Percentiles rank a stretch among this genome's conserved stretches.
phyloP scores from a whole-genome alignment of 2,797 vertebrate genomes.

The Bovichtus variegatus region DNA sequence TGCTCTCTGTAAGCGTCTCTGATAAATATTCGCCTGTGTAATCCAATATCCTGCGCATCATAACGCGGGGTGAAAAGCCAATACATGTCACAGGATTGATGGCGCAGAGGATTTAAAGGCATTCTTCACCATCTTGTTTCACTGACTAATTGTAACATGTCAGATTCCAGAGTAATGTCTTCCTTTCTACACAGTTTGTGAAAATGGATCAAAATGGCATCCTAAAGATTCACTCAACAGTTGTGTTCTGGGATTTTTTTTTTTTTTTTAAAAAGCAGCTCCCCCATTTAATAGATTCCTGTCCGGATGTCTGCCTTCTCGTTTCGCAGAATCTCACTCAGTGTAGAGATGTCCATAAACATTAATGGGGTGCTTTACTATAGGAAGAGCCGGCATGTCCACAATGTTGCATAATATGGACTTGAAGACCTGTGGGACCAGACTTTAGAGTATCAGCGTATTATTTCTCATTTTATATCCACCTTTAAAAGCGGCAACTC shows the following conservation, averaged over 20 bases:
- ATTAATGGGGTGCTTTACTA: constrained; percentile 54
- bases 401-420: constrained; percentile 70
- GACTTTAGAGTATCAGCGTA: constrained; percentile 59
- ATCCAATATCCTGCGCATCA: constrained; percentile 50
- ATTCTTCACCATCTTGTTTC: constrained; percentile 50
- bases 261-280: constrained; percentile 23
- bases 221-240: constrained; percentile 33
- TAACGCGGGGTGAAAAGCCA: constrained; percentile 34
- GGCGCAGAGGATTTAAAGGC: constrained; percentile 37
- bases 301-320: constrained; percentile 28
- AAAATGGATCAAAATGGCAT: constrained; percentile 27
- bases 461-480: constrained; percentile 73
- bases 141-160: constrained; percentile 44
- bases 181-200: constrained; percentile 13
- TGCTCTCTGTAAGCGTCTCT: constrained; percentile 15
- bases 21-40: constrained; percentile 47
- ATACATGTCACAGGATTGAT: constrained; percentile 44
- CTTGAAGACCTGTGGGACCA: constrained; percentile 62
- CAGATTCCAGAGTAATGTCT: constrained; percentile 15
- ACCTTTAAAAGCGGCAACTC: constrained; percentile 62
- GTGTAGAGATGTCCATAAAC: constrained; percentile 53
- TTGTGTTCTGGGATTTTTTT: constrained; percentile 7
- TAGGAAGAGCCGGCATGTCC: constrained; percentile 39
- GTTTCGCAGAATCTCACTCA: constrained; percentile 28
- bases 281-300: constrained; percentile 30